Conservation (phyloP, 2,113 vertebrate genomes). For the Rissa tridactyla region DNA sequence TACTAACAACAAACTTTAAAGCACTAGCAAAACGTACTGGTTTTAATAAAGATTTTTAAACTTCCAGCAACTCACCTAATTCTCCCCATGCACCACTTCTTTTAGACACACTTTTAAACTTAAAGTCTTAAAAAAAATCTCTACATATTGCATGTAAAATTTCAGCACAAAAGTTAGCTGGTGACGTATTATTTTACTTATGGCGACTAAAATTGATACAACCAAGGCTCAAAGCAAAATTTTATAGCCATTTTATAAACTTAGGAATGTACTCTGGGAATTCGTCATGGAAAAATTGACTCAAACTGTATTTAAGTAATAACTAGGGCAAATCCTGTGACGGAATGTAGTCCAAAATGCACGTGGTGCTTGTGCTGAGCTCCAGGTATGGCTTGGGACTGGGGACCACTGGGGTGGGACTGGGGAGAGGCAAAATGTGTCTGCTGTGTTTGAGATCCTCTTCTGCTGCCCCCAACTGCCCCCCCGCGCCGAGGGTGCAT, state of each 20-base stretch:
- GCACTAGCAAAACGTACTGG: not conserved
- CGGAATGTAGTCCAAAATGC: not conserved
- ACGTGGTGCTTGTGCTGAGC: not conserved
- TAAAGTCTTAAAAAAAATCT: not conserved
- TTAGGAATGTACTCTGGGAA: not conserved
- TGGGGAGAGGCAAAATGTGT: not conserved
- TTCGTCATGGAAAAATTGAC: not conserved
- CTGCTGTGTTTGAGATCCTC: not conserved
- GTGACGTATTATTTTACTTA: not conserved
- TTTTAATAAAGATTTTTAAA: not conserved
- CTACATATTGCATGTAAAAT: not conserved
- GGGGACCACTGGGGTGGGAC: not conserved
- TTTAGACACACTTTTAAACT: not conserved
- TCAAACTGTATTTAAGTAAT: not conserved
- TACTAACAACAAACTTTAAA: not conserved
- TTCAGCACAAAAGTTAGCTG: not conserved
- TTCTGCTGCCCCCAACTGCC: not conserved
- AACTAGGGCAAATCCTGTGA: not conserved
- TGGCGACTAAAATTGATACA: rapidly evolving
- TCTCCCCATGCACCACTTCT: not conserved
- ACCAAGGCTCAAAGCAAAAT: not conserved
- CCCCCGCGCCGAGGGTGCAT: not conserved
- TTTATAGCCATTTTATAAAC: slow-evolving; percentile 4
- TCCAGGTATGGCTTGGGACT: not conserved
- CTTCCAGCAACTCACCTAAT: not conserved